Evolutionary conservation across 2,797 vertebrate species (phyloP), one percentile per base, ranked within the genome.

Genomic region (Eulemur coronatus): DNA sequence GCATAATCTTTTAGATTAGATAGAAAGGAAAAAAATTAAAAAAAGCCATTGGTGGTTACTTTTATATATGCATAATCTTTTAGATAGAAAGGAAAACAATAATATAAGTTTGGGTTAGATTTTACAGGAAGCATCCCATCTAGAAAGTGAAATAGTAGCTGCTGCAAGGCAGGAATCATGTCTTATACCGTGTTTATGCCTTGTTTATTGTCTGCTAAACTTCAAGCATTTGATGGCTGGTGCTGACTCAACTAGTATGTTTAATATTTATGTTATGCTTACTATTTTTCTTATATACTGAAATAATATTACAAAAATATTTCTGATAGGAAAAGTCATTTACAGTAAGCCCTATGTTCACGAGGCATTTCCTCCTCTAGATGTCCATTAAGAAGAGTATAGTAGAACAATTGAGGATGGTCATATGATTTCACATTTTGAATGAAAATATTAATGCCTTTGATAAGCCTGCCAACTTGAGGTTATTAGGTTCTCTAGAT

Each of bases 101-200:
- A 79, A 59, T 50, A n/a, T 7, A 50, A 20, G 3, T 69, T 85
- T 78, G 48, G 33, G 48, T 89, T 24, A 72, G 9, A 52, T 65
- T 65, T 55, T 61, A 33, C 0, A 75, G 35, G 33, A 75, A 52
- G 26, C 7, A 35, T 4, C 17, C 73, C 33, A 2, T 61, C 5
- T 86, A 7, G 17, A 67, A 84, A 92, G 38, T 55, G 24, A 30
- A 57, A 12, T 18, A 65, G 38, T 2, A 59, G 24, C 26, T 67
- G 73, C 55, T 48, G 13, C 20, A 65, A 76, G 18, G 9, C 26
- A 59, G 70, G 30, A 2, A 2, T 28, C 7, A 3, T 20, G 24
- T n/a, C 24, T 73, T 55, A 9, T 0, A 1, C 12, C 14, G 0
- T 22, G 3, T 41, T n/a, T n/a, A 0, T 38, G 7, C 48, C 38